Base-by-base conservation (phyloP, 2,797 vertebrate species). In the Sciaenops ocellatus region DNA sequence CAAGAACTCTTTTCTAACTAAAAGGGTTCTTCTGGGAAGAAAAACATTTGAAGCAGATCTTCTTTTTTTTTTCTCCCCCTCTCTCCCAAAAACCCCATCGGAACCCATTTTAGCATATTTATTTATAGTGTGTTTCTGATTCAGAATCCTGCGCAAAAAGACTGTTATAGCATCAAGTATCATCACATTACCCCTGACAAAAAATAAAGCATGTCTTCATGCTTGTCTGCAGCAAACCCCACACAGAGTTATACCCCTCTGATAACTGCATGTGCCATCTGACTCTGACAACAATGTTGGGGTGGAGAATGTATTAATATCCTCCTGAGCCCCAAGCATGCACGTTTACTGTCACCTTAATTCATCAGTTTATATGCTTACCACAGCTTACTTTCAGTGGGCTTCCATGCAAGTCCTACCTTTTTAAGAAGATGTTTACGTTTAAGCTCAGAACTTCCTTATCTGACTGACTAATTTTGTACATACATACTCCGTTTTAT, bases 91-190 rank as follows among this genome's bases (percentile, higher is more conserved):
- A 88, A 80, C 71, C 34, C 76, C 81, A 85, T 60, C 22, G 72
- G 78, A 88, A 86, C 62, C 63, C 54, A 54, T 85, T 91, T 91
- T 91, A 88, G 80, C 86, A 87, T 80, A 87, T 89, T 86, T 92
- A 93, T 93, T 92, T 87, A 89, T 92, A 92, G 82, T 69, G 54
- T 51, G 62, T 90, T 87, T 88, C 76, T 88, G 82, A 90, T 89
- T 87, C 88, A 68, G 65, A 85, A 78, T 86, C 83, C 82, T 90
- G 66, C 26, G 66, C 66, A 78, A 79, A 76, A 77, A 80, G 47
- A 76, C 75, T 56, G 62, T 90, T 84, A 83, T 84, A 52, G 87
- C 80, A 86, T 85, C 76, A 78, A 80, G 65, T 78, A 80, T 88
- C 87, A 87, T 91, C 87, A 85, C 82, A 84, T 90, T 89, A 90